Base-by-base conservation (phyloP, 2,113 vertebrate species). In the Onychostruthus taczanowskii region DNA sequence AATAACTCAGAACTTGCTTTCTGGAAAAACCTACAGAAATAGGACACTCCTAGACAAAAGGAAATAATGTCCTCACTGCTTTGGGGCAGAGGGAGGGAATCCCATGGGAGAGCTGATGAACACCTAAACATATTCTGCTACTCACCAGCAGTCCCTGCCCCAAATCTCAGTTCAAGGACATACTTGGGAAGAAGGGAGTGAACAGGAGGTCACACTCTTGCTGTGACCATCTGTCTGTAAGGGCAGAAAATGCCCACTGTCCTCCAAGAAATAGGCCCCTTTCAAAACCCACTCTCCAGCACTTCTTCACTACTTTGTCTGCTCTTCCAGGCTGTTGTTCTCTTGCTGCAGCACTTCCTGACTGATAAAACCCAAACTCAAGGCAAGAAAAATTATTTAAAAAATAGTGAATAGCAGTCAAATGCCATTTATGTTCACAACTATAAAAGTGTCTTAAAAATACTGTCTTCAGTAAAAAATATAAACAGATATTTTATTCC, bases 391-490 rank as follows among this genome's bases (percentile, higher is more conserved):
- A 52, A 85, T 81, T 37, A 90, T 10, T 22, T 22, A 41, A 77
- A 95, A 94, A 84, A 68, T n/a, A 70, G 76, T 41, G 44, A 95
- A 35, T 58, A 92, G 78, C 44, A 96, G 76, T 13, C 68, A 58
- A 52, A 66, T 58, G 24, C 19, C 63, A 66, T 93, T 94, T 76
- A 76, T 39, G 37, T 39, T 95, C 73, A 84, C n/a, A 44, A 85
- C 26, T 95, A 94, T 64, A 97, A 95, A 96, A 91, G 64, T 31
- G 21, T 94, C 84, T 91, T 79, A 76, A 95, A 96, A 96, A 96
- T 94, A 93, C 49, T 74, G 63, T 82, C 70, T 68, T 84, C 75
- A 67, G 82, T 95, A 96, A 94, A 97, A 97, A 94, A 96, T 84
- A 95, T 92, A 96, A 89, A 62, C 39, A 78, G 52, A 11, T 75